Base-by-base conservation (phyloP, 2,797 vertebrate genomes). In the Sebastiscus tertius region DNA sequence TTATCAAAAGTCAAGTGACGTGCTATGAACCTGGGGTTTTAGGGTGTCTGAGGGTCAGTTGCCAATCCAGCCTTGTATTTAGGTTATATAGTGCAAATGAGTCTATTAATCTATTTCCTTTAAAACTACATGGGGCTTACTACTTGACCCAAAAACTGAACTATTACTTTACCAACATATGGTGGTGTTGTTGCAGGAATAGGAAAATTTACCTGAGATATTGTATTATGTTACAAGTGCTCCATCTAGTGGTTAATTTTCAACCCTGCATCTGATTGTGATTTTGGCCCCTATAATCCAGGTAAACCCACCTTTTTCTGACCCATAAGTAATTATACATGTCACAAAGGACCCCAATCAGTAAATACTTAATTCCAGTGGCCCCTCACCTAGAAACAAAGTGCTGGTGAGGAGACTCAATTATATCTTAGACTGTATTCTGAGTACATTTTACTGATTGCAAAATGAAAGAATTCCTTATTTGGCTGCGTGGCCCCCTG, bases 211-310 rank as follows among this genome's bases (percentile, higher is more conserved):
- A 36, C 22, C 20, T 46, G 62, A 26, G 10, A 33, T 36, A 66
- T 8, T 42, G 4, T 24, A 13, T 46, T 67, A 18, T 67, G 18
- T 79, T 59, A 79, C 72, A 77, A 68, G 29, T 71, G 60, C 85
- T 18, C 85, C 85, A 88, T 82, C 93, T 89, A 81, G 74, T 87
- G 92, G 82, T 69, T 20, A 0, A 14, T 5, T 31, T 49, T 8
- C 4, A 49, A 46, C 27, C 12, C 75, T 83, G 74, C 90, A 67
- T 6, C 42, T 26, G 2, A 46, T 14, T 36, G 33, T 56, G 42
- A 29, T 14, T 62, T 14, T 24, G 27, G 39, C 22, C 26, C 33
- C 11, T 14, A 8, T 68, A 34, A 60, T 2, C 4, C 59, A 22
- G 14, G 3, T n/a, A 12, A 52, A 33, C 9, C 2, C 13, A 58